Conservation (phyloP, 1,140 invertebrate genomes). For the Drosophila novamexicana region DNA sequence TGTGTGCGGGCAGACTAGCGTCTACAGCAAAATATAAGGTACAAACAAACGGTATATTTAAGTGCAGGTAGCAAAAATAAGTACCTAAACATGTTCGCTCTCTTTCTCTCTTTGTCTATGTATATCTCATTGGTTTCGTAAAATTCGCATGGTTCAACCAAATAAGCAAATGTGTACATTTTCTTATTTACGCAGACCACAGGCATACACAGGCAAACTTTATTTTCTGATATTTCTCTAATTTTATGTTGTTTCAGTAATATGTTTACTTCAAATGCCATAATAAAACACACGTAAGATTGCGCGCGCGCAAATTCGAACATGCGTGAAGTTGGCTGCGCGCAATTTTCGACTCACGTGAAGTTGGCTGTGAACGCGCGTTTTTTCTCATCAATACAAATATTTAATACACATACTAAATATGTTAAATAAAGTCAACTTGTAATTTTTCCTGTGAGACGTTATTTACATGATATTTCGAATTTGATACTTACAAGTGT, state of each 20-base stretch:
- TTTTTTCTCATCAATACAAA: not conserved
- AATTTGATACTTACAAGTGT: too few species aligned
- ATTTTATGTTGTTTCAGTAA: not conserved
- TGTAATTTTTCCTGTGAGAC: not conserved
- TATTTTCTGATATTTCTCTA: not conserved
- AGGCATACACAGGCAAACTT: not conserved
- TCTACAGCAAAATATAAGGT: conserved; percentile 2
- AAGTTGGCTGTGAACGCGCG: conserved; percentile 16
- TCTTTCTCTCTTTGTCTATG: not conserved
- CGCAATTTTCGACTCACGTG: conserved; percentile 1
- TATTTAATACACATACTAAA: not conserved
- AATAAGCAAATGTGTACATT: not conserved
- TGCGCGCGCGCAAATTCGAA: conserved; percentile 9
- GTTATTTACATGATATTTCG: not conserved
- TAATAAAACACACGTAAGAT: not conserved
- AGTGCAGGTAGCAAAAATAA: not conserved
- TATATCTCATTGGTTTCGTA: not conserved
- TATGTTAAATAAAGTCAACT: not conserved
- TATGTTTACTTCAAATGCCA: too few species aligned
- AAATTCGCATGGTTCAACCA: not conserved
- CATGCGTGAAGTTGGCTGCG: conserved; percentile 28
- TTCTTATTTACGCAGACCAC: not conserved
- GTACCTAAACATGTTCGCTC: not conserved
- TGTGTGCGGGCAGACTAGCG: not conserved
- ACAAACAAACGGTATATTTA: not conserved